A percentile compares a stretch with the other conserved stretches of the same genome.
Conservation (phyloP, 2,888 invertebrate genomes). For the Drosophila neotestacea region DNA sequence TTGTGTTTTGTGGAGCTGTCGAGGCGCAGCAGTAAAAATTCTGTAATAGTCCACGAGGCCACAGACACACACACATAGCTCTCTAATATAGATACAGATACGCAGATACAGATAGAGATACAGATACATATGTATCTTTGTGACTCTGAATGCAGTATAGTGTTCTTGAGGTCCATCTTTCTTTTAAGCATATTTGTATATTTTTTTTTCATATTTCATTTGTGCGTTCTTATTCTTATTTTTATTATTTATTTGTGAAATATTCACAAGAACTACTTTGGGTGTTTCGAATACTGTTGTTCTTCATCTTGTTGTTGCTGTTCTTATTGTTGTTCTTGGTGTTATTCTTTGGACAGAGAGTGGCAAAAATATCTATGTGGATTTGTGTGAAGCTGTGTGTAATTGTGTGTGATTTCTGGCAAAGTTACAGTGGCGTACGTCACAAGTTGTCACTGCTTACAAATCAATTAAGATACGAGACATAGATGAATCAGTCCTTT, state of each 20-base stretch:
- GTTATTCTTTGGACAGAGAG: slow-evolving; percentile 58
- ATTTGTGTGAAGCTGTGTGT: not conserved
- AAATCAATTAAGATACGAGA: slow-evolving; percentile 4
- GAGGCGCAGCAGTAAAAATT: slow-evolving; percentile 57
- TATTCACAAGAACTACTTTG: slow-evolving; percentile 64
- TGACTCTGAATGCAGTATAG: slow-evolving; percentile 49
- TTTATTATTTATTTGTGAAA: slow-evolving; percentile 38
- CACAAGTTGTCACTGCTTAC: slow-evolving; percentile 21
- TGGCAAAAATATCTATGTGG: slow-evolving; percentile 55
- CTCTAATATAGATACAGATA: slow-evolving; percentile 23
- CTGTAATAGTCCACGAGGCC: slow-evolving; percentile 71
- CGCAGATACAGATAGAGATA: slow-evolving; percentile 25
- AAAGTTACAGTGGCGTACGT: slow-evolving; percentile 50
- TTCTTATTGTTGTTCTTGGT: slow-evolving; percentile 38
- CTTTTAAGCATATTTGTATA: slow-evolving; percentile 57
- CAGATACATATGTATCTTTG: slow-evolving; percentile 39
- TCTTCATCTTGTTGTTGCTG: slow-evolving; percentile 24
- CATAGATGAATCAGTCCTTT: slow-evolving; percentile 12
- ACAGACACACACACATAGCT: slow-evolving; percentile 14
- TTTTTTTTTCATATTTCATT: slow-evolving; percentile 67
- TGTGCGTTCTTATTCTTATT: slow-evolving; percentile 43
- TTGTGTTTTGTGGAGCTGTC: slow-evolving; percentile 46
- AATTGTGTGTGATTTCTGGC: slow-evolving; percentile 25
- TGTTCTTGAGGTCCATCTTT: slow-evolving; percentile 62
- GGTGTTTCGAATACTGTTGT: slow-evolving; percentile 33